Evolutionary conservation across 2,113 vertebrate genomes (phyloP), one percentile per base, ranked within the genome.

Genomic region (Phainopepla nitens): DNA sequence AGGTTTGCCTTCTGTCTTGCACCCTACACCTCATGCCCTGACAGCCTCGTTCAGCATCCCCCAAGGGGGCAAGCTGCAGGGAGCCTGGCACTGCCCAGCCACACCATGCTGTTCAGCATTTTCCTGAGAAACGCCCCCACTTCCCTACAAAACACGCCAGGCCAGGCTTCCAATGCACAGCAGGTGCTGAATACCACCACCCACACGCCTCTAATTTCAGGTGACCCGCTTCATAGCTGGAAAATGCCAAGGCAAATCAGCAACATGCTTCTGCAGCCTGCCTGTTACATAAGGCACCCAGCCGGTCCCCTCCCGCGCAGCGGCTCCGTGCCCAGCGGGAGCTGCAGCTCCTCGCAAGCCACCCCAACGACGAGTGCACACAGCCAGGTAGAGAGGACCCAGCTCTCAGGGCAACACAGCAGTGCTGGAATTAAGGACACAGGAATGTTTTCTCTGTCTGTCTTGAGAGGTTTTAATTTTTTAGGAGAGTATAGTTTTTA

Each of bases 161-260:
- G n/a, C 71, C 15, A 2, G 70, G 13, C 72, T 70, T 65, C 33
- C 89, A 68, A 51, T 0, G 44, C 86, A 84, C 85, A 95, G 96
- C 92, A 90, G 90, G 88, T 82, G n/a, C 78, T 77, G 66, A 83
- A 69, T 11, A 44, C 82, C 88, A 86, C 92, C 94, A 93, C 93
- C 95, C 93, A 90, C 92, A 41, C 0, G 42, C 57, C 92, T 90
- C 90, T 86, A 47, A 92, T 93, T 93, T 93, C 95, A 96, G 94
- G 91, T 94, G 89, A 92, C 89, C 96, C 79, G 87, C 45, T 97
- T 95, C 89, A 39, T 12, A 91, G 85, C 94, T 68, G 58, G 69
- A 47, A 94, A 96, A 86, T 82, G 89, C 93, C 94, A 90, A 77
- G 66, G n/a, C 50, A 92, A 72, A 87, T 90, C 87, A 88, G 75